A percentile compares a stretch with the other conserved stretches of the same genome.
These are phyloP conservation scores for Drosophila suboccidentalis DNA, from an alignment of 2,888 invertebrate genomes.

Conservation along the genomic window DNA sequence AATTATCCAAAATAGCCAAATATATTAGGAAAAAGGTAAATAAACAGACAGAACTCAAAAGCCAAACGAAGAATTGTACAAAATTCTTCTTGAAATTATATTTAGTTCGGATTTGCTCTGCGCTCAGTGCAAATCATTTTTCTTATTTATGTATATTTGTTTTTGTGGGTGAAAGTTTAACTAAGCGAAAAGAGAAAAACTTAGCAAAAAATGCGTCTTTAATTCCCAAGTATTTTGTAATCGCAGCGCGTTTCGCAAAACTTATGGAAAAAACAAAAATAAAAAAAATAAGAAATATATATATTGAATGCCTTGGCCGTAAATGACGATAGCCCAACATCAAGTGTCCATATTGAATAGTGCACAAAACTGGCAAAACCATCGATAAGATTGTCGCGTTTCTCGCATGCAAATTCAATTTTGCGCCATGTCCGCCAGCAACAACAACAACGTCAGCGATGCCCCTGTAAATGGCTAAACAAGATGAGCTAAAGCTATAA, in stretches of 20 bases:
- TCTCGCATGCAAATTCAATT: conserved; percentile 45
- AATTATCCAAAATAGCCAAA: conserved; percentile 85
- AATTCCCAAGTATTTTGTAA: conserved; percentile 53
- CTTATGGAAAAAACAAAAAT: conserved; percentile 9
- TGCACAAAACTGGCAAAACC: conserved; percentile 39
- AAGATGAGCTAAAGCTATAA: conserved; percentile 33
- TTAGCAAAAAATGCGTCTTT: conserved; percentile 14
- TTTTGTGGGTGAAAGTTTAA: conserved; percentile 64
- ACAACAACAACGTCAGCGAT: conserved; percentile 21
- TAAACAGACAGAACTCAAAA: conserved; percentile 3
- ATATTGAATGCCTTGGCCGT: conserved; percentile 76
- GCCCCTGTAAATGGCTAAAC: conserved; percentile 47
- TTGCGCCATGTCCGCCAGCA: conserved; percentile 41
- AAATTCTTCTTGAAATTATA: conserved; percentile 13
- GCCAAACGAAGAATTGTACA: conserved; percentile 5
- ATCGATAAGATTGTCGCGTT: conserved; percentile 52
- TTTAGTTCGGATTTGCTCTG: conserved; percentile 34
- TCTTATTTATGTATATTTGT: background rate
- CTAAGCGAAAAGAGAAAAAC: conserved; percentile 20
- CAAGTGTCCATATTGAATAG: conserved; percentile 57
- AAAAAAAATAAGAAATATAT: conserved; percentile 23
- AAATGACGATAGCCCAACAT: conserved; percentile 35
- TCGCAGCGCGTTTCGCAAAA: conserved; percentile 52
- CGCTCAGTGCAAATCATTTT: conserved; percentile 6
- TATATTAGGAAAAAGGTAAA: conserved; percentile 85